These are phyloP conservation scores for Chrysolina oricalcia DNA, from an alignment of 2,888 invertebrate genomes.

Conservation along the genomic window DNA sequence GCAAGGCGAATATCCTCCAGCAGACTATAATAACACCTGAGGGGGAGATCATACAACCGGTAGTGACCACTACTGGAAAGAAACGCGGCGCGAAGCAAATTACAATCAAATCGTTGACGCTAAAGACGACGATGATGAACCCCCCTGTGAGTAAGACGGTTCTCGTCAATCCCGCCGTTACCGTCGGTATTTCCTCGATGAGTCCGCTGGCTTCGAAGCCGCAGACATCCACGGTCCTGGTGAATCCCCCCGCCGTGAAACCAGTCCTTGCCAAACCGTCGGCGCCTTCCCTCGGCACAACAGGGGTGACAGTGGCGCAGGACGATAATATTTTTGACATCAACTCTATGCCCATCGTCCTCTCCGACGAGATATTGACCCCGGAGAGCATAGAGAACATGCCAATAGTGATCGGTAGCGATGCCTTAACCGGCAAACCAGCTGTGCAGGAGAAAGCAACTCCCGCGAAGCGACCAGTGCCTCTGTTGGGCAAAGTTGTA, in stretches of 20 bases:
- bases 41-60: constrained; percentile 66
- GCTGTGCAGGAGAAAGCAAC: constrained; percentile 21
- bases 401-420: constrained; percentile 68
- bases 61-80: constrained; percentile 52
- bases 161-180: not conserved
- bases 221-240: not conserved
- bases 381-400: constrained; percentile 81
- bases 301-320: constrained; percentile 34
- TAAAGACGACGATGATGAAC: not conserved
- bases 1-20: constrained; percentile 69
- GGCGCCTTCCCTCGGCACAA: constrained; percentile 30
- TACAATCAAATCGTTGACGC: not conserved
- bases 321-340: constrained; percentile 79
- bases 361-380: constrained; percentile 81
- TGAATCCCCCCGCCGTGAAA: not conserved
- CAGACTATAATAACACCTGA: constrained; percentile 71
- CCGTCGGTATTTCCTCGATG: not conserved
- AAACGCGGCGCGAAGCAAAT: constrained; percentile 59
- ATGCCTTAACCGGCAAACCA: constrained; percentile 24
- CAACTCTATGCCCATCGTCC: constrained; percentile 84
- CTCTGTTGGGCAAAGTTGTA: constrained; percentile 37
- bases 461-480: constrained; percentile 35
- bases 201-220: not conserved
- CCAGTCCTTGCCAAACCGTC: not conserved
- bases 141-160: not conserved